Conservation (phyloP, 2,113 vertebrate species). For the Ptilorrhoa leucosticta region DNA sequence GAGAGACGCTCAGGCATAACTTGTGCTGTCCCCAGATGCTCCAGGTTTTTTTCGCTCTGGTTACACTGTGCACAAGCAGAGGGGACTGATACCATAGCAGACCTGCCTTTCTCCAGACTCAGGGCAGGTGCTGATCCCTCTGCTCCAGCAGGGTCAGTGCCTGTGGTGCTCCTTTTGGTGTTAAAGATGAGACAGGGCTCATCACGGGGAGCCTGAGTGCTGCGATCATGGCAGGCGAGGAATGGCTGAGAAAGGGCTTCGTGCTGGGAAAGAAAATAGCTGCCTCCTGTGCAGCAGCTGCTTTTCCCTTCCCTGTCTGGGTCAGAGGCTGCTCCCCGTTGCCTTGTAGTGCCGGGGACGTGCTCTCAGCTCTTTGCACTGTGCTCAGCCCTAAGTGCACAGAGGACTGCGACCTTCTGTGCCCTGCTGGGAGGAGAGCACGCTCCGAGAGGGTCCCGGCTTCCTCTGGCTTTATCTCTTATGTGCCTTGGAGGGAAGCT, state of each 20-base stretch:
- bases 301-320: background rate
- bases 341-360: accelerated
- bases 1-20: background rate
- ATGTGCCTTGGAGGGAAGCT: accelerated
- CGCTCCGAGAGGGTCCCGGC: accelerated
- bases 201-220: background rate
- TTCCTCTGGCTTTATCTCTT: background rate
- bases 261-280: background rate
- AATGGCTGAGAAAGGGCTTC: background rate
- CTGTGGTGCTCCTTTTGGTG: background rate
- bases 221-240: accelerated
- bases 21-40: background rate
- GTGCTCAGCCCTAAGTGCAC: background rate
- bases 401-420: background rate
- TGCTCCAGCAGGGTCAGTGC: background rate
- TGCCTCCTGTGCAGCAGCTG: background rate
- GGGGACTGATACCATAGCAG: background rate
- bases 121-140: background rate
- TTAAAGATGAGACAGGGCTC: background rate
- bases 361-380: background rate
- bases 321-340: background rate
- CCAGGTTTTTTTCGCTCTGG: background rate
- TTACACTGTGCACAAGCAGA: background rate
- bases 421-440: background rate
- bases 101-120: background rate